A percentile compares a stretch with the other conserved stretches of the same genome.
phyloP scores from a whole-genome alignment of 1,140 invertebrate species.

The Pteromalus puparum region DNA sequence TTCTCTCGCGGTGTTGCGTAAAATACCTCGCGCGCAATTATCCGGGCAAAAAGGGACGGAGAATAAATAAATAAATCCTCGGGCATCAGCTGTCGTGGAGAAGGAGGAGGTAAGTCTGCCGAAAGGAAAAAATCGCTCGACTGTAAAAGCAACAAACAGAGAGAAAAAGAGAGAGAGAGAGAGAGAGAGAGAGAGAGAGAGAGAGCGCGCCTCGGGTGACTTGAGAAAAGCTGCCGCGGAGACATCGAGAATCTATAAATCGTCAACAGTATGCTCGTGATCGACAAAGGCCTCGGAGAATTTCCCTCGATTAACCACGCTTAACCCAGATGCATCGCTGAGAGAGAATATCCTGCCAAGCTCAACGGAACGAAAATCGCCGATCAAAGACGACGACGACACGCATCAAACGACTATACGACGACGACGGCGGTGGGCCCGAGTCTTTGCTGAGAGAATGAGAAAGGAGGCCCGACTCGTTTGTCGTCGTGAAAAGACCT shows the following conservation, averaged over 20 bases:
- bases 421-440: constrained; percentile 34
- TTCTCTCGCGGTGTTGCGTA: constrained; percentile 14
- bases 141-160: constrained; percentile 6
- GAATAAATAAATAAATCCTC: background rate
- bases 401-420: constrained; percentile 26
- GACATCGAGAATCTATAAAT: constrained; percentile 37
- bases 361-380: constrained; percentile 46
- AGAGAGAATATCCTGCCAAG: background rate
- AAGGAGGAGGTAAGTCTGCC: no score
- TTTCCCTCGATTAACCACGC: constrained; percentile 52
- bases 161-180: no score
- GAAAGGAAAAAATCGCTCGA: background rate
- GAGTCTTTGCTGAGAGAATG: background rate
- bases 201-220: constrained; percentile 18
- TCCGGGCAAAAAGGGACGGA: background rate
- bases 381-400: constrained; percentile 30
- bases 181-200: background rate
- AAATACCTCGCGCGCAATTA: background rate
- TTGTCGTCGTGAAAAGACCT: constrained; percentile 41
- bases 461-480: constrained; percentile 18
- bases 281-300: constrained; percentile 33
- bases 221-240: background rate
- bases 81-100: background rate
- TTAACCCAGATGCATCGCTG: constrained; percentile 46
- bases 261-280: constrained; percentile 42